A percentile compares a stretch with the other conserved stretches of the same genome.
These are phyloP conservation scores for Nematolebias whitei DNA, from an alignment of 2,113 vertebrate species.

Conservation along the genomic window DNA sequence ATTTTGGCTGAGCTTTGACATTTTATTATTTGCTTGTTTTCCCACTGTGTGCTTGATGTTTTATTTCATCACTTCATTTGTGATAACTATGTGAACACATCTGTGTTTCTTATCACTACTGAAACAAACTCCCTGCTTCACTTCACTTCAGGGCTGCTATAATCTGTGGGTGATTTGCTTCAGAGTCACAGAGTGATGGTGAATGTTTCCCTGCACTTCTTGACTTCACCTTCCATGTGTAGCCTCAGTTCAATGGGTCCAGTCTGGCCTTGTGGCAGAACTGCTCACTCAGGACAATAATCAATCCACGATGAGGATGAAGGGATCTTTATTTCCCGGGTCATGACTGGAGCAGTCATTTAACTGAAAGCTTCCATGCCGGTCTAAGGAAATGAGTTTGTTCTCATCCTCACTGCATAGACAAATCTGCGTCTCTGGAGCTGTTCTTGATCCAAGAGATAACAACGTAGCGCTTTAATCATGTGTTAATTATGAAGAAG, in stretches of 20 bases:
- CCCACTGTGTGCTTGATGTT: slow-evolving; percentile 11
- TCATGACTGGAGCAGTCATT: slow-evolving; percentile 54
- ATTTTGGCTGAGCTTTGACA: slow-evolving; percentile 37
- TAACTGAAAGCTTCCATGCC: slow-evolving; percentile 58
- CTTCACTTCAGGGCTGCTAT: slow-evolving; percentile 2
- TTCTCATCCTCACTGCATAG: slow-evolving; percentile 44
- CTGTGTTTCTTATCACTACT: slow-evolving; percentile 31
- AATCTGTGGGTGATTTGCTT: slow-evolving; percentile 44
- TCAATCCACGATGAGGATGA: slow-evolving; percentile 58
- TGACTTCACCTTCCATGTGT: slow-evolving; percentile 30
- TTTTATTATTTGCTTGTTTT: slow-evolving; percentile 26
- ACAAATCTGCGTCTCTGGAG: slow-evolving; percentile 36
- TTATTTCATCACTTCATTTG: slow-evolving; percentile 18
- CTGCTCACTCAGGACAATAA: slow-evolving; percentile 47
- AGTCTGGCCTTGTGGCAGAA: slow-evolving; percentile 43
- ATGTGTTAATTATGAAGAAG: slow-evolving; percentile 61
- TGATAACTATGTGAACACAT: slow-evolving; percentile 35
- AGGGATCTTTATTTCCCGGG: slow-evolving; percentile 39
- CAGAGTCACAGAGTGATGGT: slow-evolving; percentile 22
- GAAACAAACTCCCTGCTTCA: slow-evolving; percentile 42
- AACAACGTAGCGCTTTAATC: slow-evolving; percentile 39
- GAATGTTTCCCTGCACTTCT: slow-evolving; percentile 28
- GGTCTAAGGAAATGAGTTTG: slow-evolving; percentile 43
- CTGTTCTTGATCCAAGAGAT: slow-evolving; percentile 49
- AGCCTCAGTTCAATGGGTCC: slow-evolving; percentile 41